phyloP scores from a whole-genome alignment of 2,888 invertebrate genomes.

The Ormia ochracea region DNA sequence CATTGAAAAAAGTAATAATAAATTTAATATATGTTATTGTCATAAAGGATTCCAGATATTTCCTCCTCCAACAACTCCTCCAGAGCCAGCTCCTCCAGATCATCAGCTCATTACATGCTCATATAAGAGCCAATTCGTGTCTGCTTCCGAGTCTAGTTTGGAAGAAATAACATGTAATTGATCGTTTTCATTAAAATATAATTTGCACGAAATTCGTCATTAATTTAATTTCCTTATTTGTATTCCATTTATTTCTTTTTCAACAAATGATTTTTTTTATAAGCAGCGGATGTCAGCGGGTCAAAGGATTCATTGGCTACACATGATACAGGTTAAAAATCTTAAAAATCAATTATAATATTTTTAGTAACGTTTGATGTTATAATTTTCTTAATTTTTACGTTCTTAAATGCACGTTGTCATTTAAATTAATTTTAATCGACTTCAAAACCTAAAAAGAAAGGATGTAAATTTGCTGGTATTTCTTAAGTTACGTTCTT shows the following conservation, averaged over 20 bases:
- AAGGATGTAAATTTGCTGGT: too few species aligned
- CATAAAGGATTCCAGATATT: constrained; percentile 86
- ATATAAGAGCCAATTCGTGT: constrained; percentile 78
- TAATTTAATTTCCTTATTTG: constrained; percentile 65
- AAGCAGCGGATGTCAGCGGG: constrained; percentile 86
- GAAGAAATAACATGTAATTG: constrained; percentile 82
- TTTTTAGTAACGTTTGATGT: constrained; percentile 46
- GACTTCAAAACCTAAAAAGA: too few species aligned
- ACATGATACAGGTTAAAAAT: constrained; percentile 85
- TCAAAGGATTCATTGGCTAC: constrained; percentile 88
- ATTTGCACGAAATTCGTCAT: constrained; percentile 62
- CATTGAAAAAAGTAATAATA: constrained; percentile 30
- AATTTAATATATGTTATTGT: constrained; percentile 58
- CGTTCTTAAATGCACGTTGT: constrained; percentile 45
- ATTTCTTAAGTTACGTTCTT: too few species aligned
- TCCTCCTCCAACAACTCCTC: constrained; percentile 89
- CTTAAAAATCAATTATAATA: constrained; percentile 52
- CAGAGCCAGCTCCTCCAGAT: constrained; percentile 90
- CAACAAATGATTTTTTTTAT: constrained; percentile 63
- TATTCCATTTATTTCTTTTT: constrained; percentile 70
- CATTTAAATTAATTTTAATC: constrained; percentile 1
- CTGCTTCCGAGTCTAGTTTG: constrained; percentile 81
- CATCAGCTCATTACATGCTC: constrained; percentile 81
- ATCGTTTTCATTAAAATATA: constrained; percentile 62
- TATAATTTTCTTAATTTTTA: constrained; percentile 34